phyloP scores from a whole-genome alignment of 2,113 vertebrate species.

The Megaleporinus macrocephalus region DNA sequence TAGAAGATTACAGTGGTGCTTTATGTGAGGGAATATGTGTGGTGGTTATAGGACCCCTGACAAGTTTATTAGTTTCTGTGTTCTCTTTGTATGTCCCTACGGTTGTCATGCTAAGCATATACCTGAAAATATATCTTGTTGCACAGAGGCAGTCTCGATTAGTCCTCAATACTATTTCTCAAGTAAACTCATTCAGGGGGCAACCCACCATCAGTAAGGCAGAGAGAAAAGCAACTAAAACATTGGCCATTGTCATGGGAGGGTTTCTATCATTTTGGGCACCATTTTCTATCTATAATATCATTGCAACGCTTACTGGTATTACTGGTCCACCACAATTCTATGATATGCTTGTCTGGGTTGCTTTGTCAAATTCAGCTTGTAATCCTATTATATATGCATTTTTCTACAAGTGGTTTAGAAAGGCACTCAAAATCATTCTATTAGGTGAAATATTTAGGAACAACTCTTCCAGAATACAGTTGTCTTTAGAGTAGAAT shows the following conservation, averaged over 20 bases:
- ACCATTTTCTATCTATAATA: not conserved
- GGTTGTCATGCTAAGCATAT: conserved; percentile 79
- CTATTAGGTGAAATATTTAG: too few relatives aligned
- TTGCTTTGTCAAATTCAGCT: too few relatives aligned
- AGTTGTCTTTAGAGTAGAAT: too few relatives aligned
- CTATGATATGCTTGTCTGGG: too few relatives aligned
- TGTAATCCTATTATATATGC: too few relatives aligned
- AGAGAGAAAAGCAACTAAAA: conserved; percentile 81
- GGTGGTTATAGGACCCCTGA: conserved; percentile 75
- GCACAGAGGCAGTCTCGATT: conserved; percentile 78
- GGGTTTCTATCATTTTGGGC: conserved; percentile 63
- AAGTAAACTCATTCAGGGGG: not conserved
- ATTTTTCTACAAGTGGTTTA: too few relatives aligned
- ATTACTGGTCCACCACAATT: too few relatives aligned
- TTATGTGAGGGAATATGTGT: conserved; percentile 56
- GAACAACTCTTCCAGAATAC: too few relatives aligned
- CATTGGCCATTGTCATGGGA: conserved; percentile 79
- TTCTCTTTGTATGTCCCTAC: conserved; percentile 82
- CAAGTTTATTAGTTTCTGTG: conserved; percentile 71
- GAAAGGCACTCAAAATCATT: too few relatives aligned
- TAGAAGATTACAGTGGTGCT: not conserved
- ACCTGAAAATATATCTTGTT: conserved; percentile 79
- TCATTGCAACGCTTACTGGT: too few relatives aligned
- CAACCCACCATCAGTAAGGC: conserved; percentile 48
- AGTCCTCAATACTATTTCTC: conserved; percentile 60